Evolutionary conservation across 2,888 invertebrate species (phyloP).

Genomic region (Xestia rhomboidea): DNA sequence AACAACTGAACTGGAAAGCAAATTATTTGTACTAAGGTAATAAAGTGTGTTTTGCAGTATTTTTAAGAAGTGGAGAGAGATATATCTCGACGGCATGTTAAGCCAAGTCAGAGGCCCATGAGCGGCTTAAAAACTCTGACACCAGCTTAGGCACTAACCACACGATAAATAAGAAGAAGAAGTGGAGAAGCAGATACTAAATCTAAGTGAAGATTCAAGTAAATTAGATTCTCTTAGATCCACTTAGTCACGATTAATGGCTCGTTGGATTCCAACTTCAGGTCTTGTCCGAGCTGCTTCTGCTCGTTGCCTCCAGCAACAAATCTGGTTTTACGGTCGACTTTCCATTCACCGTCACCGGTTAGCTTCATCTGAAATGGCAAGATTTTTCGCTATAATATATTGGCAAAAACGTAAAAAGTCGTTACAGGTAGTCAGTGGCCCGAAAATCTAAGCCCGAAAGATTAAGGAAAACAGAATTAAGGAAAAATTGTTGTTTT

Average conservation of each 20-base stretch:
- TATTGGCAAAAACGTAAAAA: neutral
- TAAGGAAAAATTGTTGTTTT: no score
- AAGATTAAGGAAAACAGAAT: neutral
- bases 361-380: conserved; percentile 69
- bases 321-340: conserved; percentile 73
- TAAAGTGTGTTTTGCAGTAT: neutral
- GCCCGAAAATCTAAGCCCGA: no score
- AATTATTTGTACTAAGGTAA: neutral
- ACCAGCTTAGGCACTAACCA: no score
- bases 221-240: neutral
- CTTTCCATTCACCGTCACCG: conserved; percentile 75
- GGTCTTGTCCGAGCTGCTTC: conserved; percentile 72
- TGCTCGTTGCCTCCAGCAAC: conserved; percentile 72
- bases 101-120: no score
- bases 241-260: conserved; percentile 67
- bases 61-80: neutral
- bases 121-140: no score
- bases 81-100: no score
- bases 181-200: neutral
- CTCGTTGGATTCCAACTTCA: conserved; percentile 71
- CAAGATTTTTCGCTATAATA: neutral
- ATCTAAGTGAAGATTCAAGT: neutral
- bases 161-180: no score
- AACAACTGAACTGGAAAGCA: neutral
- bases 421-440: no score